These are phyloP conservation scores for Oncorhynchus keta DNA, from an alignment of 2,113 vertebrate species.

Conservation along the genomic window DNA sequence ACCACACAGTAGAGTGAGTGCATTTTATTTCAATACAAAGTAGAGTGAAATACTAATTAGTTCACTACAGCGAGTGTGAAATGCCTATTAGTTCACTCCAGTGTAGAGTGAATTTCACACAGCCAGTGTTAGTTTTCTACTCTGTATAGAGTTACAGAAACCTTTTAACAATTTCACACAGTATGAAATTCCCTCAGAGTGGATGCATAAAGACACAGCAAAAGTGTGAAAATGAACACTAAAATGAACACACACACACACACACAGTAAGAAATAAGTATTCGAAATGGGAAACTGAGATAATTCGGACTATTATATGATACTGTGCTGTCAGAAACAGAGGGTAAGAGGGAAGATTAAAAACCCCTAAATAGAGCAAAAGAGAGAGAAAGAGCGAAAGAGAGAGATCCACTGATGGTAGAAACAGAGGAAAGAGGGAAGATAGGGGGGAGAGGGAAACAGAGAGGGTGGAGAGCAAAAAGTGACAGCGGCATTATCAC, in stretches of 20 bases:
- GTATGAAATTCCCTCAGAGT: too few species aligned
- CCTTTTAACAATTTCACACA: too few species aligned
- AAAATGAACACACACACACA: slow-evolving; percentile 5
- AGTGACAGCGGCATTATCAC: slow-evolving; percentile 62
- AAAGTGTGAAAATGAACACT: too few species aligned
- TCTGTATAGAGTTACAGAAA: too few species aligned
- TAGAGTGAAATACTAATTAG: too few species aligned
- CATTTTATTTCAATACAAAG: too few species aligned
- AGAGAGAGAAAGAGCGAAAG: slow-evolving; percentile 13
- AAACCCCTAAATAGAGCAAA: background rate
- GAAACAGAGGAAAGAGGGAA: slow-evolving; percentile 19
- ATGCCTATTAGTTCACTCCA: too few species aligned
- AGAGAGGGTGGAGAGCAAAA: slow-evolving; percentile 36
- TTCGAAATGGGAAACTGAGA: background rate
- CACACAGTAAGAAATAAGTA: background rate
- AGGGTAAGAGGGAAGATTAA: background rate
- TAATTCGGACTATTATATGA: background rate
- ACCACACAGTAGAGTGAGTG: too few species aligned
- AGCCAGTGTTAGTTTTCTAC: too few species aligned
- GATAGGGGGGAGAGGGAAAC: slow-evolving; percentile 2
- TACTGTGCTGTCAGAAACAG: background rate
- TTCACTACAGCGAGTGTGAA: too few species aligned
- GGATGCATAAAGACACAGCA: too few species aligned
- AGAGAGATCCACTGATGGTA: slow-evolving; percentile 6
- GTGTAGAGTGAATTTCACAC: too few species aligned